These are phyloP conservation scores for Papilio machaon DNA, from an alignment of 1,140 invertebrate species.

Conservation along the genomic window DNA sequence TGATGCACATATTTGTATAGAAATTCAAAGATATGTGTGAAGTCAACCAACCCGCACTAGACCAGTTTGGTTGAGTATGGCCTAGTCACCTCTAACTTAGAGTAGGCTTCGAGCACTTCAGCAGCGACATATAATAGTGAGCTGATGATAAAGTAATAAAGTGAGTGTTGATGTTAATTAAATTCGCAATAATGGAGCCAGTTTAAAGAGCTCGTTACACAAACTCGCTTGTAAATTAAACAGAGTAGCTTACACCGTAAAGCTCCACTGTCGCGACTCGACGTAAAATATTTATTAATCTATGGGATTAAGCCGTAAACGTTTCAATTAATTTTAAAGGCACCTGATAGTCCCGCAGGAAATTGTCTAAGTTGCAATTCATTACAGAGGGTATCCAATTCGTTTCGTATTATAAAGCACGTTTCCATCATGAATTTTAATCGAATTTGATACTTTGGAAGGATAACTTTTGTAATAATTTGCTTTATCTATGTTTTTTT, in stretches of 20 bases:
- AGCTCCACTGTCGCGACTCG: constrained; percentile 30
- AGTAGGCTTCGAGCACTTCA: too few relatives aligned
- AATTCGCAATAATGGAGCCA: constrained; percentile 24
- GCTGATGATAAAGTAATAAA: background rate
- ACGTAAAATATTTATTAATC: constrained; percentile 43
- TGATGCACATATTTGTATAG: too few relatives aligned
- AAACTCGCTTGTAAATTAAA: constrained; percentile 41
- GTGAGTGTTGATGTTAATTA: constrained; percentile 24
- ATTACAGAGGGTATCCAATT: constrained; percentile 47
- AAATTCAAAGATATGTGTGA: too few relatives aligned
- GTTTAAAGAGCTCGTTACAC: constrained; percentile 21
- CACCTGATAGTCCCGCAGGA: constrained; percentile 53
- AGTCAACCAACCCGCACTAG: too few relatives aligned
- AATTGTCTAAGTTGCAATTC: constrained; percentile 54
- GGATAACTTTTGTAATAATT: constrained; percentile 12
- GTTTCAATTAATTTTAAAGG: constrained; percentile 64
- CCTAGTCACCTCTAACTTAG: too few relatives aligned
- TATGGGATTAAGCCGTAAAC: constrained; percentile 48
- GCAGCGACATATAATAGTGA: too few relatives aligned
- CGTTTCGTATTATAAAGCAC: constrained; percentile 27
- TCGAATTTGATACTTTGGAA: constrained; percentile 2
- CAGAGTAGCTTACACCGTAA: constrained; percentile 35
- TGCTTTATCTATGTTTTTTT: background rate
- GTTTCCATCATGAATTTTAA: constrained; percentile 32
- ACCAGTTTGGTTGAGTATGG: too few relatives aligned